Evolutionary conservation across 2,888 invertebrate species (phyloP), one percentile per base, ranked within the genome.

Genomic region (Agriopis leucophaearia): DNA sequence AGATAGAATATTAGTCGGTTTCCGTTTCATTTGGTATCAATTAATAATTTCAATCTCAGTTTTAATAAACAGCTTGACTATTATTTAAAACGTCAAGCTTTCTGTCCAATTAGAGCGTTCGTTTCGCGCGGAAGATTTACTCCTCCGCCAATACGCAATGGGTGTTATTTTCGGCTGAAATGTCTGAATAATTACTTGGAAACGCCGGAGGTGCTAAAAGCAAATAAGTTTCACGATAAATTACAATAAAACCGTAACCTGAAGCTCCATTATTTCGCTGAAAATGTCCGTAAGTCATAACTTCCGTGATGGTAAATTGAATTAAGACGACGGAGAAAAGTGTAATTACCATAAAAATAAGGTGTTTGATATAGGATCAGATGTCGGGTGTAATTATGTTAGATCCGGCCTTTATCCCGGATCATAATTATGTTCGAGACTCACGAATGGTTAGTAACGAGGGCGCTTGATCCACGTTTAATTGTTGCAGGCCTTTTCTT

Each of bases 261-360:
- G 75, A 81, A 76, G 76, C 78, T 79, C 79, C 83, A 81, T 84
- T 83, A 85, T 81, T 84, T 79, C 77, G 74, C 74, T 77, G 77
- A 73, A 76, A 79, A 76, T 77, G 76, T 78, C 76, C 78, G 72
- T 76, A 80, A 82, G 78, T 85, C 82, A 81, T 78, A 81, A 80
- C 79, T 79, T 81, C 80, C 79, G 80, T 83, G 77, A 84, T 89
- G 89, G 89, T 90, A 88, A 91, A 91, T 91, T 90, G 90, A 88
- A 83, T 82, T 84, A 83, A 85, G 82, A 83, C 81, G 88, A 78
- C 79, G 79, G 89, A 89, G 89, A 91, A 90, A 87, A 88, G 81
- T 81, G 86, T 87, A 88, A 92, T 92, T 90, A 91, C 84, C 90
- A 90, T 91, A 91, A 91, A 91, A 90, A 91, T 86, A 81, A 84